Evolutionary conservation across 2,113 vertebrate genomes (phyloP), one percentile per base, ranked within the genome.

Genomic region (Zingel zingel): DNA sequence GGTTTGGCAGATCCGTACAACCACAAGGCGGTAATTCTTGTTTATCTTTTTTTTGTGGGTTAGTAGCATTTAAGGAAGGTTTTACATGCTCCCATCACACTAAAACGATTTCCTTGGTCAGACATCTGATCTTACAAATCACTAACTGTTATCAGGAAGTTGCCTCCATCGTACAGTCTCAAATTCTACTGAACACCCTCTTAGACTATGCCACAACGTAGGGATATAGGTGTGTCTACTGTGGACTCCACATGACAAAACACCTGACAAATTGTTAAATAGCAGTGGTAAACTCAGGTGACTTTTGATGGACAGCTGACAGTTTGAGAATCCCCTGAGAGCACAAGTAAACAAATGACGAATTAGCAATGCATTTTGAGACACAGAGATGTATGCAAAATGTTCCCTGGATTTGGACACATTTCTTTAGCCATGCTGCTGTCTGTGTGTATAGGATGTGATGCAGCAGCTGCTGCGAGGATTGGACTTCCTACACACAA

Each of bases 401-500:
- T 14, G 0, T 18, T 6, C 21, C 16, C 58, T 21, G 30, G 16
- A n/a, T 23, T 50, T 6, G 1, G 45, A 36, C 48, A 8, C 18
- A 50, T 54, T 3, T 23, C 39, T 65, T 48, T 2, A 27, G 65
- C 15, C 3, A 0, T 48, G 36, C 48, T 78, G 39, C 63, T 66
- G 45, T 30, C 27, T 86, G 4, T 86, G 15, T 88, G 14, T 56
- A 1, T 82, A 96, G 96, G 91, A 94, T 33, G 15, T 96, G 77
- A 96, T 94, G 94, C 68, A 58, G 50, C 96, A 96, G 93, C 80
- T 96, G 74, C 86, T 96, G 56, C 86, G 30, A 0, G 95, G 96
- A 1, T 68, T 96, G 75, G 96, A 96, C 91, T 96, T 96, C 80
- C 71, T 96, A 7, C 95, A 96, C 88, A 89, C 86, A 3, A 95